These are phyloP conservation scores for Carcinoscorpius rotundicauda DNA, from an alignment of 1,140 invertebrate genomes.

Conservation along the genomic window DNA sequence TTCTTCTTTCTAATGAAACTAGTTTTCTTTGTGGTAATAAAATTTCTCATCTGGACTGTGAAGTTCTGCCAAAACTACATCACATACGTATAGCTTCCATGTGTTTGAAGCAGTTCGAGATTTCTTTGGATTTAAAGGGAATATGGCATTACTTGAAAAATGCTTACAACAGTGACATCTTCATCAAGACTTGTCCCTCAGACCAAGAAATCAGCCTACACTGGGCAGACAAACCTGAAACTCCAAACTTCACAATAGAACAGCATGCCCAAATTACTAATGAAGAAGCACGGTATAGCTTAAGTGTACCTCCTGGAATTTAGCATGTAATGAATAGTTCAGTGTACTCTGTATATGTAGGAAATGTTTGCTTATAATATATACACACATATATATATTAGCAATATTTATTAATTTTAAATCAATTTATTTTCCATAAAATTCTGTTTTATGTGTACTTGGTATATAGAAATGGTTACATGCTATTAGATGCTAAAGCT, in stretches of 20 bases:
- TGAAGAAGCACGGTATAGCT: slow-evolving; percentile 29
- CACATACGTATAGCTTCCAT: slow-evolving; percentile 44
- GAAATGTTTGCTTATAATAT: too few species aligned
- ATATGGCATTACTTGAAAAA: slow-evolving; percentile 48
- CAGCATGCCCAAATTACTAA: slow-evolving; percentile 30
- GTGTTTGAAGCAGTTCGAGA: slow-evolving; percentile 42
- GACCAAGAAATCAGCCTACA: slow-evolving; percentile 48
- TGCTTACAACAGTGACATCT: slow-evolving; percentile 43
- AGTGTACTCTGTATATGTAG: too few species aligned
- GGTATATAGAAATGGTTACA: too few species aligned
- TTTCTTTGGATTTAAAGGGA: slow-evolving; percentile 39
- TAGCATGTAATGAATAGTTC: too few species aligned
- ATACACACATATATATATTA: too few species aligned
- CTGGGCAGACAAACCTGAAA: slow-evolving; percentile 43
- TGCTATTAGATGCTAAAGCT: too few species aligned
- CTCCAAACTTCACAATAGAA: slow-evolving; percentile 30
- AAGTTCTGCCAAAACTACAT: slow-evolving; percentile 45
- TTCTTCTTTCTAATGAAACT: slow-evolving; percentile 27
- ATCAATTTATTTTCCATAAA: too few species aligned
- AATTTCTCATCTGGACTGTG: slow-evolving; percentile 42
- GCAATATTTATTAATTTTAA: too few species aligned
- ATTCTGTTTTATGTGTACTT: too few species aligned
- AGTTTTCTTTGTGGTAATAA: slow-evolving; percentile 37
- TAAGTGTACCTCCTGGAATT: slow-evolving; percentile 28
- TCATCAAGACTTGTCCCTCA: slow-evolving; percentile 46